Conservation (phyloP, 2,113 vertebrate genomes). For the Aix galericulata region DNA sequence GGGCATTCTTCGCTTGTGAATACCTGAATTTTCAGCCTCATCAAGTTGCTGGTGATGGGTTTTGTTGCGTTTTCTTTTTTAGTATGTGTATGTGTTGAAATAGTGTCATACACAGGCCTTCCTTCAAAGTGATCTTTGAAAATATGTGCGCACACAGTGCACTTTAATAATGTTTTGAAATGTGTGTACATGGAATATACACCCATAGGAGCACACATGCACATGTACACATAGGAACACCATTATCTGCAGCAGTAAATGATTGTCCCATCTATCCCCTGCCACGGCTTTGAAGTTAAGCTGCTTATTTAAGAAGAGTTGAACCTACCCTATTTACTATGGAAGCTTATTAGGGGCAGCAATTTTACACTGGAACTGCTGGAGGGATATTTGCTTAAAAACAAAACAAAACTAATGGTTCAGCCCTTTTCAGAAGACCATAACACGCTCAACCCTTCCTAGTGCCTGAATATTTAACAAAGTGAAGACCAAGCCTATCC, state of each 20-base stretch:
- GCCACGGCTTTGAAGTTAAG: not conserved
- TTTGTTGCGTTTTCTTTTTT: not conserved
- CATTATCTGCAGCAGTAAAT: not conserved
- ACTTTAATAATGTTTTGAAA: not conserved
- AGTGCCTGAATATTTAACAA: not conserved
- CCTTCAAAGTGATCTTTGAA: not conserved
- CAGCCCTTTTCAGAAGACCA: not conserved
- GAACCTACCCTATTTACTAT: not conserved
- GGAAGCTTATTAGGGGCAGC: not conserved
- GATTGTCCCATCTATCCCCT: not conserved
- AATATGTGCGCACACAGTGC: not conserved
- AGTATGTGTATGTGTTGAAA: not conserved
- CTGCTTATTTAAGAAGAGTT: conserved; percentile 23
- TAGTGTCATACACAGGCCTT: not conserved
- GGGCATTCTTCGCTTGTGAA: not conserved
- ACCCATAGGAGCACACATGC: fast-evolving
- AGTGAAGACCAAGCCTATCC: not conserved
- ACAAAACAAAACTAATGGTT: not conserved
- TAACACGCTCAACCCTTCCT: not conserved
- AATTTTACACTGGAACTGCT: not conserved
- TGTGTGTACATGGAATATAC: fast-evolving
- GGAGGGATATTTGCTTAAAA: not conserved
- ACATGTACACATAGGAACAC: not conserved
- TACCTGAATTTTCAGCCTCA: not conserved
- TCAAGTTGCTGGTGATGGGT: not conserved